Percentiles rank a stretch among this genome's conserved stretches.
phyloP scores from a whole-genome alignment of 1,140 invertebrate genomes.

The Gryllus bimaculatus region DNA sequence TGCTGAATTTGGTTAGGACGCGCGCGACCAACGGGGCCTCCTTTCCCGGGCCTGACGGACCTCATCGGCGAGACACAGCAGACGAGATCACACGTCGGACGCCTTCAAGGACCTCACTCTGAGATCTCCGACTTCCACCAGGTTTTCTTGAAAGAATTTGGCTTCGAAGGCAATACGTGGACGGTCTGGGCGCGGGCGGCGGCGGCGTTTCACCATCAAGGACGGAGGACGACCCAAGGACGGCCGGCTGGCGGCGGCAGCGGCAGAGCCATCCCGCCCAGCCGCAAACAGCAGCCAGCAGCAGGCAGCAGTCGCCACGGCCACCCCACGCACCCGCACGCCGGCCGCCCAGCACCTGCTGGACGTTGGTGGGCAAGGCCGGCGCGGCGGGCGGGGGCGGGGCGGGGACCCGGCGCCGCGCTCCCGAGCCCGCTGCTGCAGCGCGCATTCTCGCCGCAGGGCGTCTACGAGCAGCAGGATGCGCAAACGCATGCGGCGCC shows the following conservation, averaged over 20 bases:
- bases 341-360: conserved; percentile 6
- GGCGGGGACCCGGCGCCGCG: conserved; percentile 24
- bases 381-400: conserved; percentile 15
- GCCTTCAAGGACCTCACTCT: conserved; percentile 77
- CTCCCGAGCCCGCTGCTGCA: no score
- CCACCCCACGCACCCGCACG: not conserved
- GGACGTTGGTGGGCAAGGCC: conserved; percentile 6
- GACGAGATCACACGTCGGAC: conserved; percentile 70
- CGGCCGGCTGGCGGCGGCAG: not conserved
- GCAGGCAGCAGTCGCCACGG: not conserved
- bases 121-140: conserved; percentile 74
- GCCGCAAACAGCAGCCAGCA: conserved; percentile 19
- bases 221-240: conserved; percentile 34
- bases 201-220: conserved; percentile 30
- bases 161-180: conserved; percentile 53
- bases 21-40: conserved; percentile 52
- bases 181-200: conserved; percentile 23
- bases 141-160: conserved; percentile 76
- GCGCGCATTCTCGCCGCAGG: conserved; percentile 33
- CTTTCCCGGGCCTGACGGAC: conserved; percentile 67
- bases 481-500: not conserved
- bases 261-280: conserved; percentile 1
- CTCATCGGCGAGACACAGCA: conserved; percentile 71
- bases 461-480: conserved; percentile 33
- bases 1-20: conserved; percentile 40